Conservation (phyloP, 1,140 invertebrate genomes). For the Drosophila ananassae region DNA sequence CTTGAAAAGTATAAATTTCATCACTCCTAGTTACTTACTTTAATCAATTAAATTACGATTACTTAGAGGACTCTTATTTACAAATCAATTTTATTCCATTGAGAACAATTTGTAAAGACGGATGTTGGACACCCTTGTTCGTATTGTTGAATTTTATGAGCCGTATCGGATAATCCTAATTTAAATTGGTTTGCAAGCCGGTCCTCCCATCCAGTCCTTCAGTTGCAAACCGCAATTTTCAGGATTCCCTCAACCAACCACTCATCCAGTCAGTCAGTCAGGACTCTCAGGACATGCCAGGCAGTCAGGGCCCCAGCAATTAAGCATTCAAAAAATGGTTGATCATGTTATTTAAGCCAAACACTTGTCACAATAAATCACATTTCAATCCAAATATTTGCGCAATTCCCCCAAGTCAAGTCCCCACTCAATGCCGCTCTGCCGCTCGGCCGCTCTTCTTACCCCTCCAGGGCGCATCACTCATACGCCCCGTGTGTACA, state of each 20-base stretch:
- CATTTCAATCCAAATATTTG: slow-evolving; percentile 61
- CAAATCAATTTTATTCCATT: slow-evolving; percentile 24
- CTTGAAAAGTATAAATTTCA: too few species aligned
- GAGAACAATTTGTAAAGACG: slow-evolving; percentile 17
- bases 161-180: slow-evolving; percentile 50
- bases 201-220: neutral
- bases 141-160: slow-evolving; percentile 26
- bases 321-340: slow-evolving; percentile 46
- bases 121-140: slow-evolving; percentile 5
- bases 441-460: neutral
- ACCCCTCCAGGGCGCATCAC: slow-evolving; percentile 25
- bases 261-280: neutral
- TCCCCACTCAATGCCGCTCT: slow-evolving; percentile 9
- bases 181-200: slow-evolving; percentile 33
- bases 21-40: too few species aligned
- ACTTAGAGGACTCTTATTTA: neutral
- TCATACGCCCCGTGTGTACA: slow-evolving; percentile 49
- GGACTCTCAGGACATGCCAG: neutral
- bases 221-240: slow-evolving; percentile 3
- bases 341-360: slow-evolving; percentile 57
- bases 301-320: slow-evolving; percentile 22
- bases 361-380: slow-evolving; percentile 59
- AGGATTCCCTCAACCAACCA: neutral
- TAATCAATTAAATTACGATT: slow-evolving; percentile 1
- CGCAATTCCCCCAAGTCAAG: slow-evolving; percentile 49